Evolutionary conservation across 2,888 invertebrate species (phyloP).

Genomic region (Rhagonycha lutea): DNA sequence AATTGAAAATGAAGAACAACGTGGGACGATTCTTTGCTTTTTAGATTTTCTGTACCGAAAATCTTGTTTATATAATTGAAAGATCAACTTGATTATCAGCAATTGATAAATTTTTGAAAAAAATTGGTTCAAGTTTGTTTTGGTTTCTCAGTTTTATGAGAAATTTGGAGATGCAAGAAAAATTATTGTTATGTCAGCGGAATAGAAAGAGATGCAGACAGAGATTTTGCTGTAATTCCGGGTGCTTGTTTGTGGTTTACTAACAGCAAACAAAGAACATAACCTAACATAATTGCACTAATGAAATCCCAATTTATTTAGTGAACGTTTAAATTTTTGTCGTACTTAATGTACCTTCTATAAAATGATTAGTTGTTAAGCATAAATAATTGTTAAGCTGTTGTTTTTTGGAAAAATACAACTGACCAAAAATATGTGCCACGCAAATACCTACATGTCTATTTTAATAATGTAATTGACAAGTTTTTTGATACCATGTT

Average conservation of each 20-base stretch:
- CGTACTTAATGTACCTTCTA: neutral
- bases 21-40: slow-evolving; percentile 40
- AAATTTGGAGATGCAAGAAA: slow-evolving; percentile 8
- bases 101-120: neutral
- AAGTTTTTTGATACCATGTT: neutral
- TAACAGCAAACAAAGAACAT: neutral
- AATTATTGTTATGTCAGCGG: neutral
- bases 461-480: neutral
- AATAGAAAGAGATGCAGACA: neutral
- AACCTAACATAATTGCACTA: neutral
- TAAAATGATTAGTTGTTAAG: neutral
- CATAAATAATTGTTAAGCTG: neutral
- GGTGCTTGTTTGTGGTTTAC: neutral
- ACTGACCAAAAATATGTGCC: neutral
- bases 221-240: neutral
- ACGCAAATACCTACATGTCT: neutral
- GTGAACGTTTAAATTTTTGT: neutral
- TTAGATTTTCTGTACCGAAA: slow-evolving; percentile 21
- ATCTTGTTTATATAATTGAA: slow-evolving; percentile 26
- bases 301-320: neutral
- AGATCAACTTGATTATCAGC: neutral
- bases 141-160: slow-evolving; percentile 51
- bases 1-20: slow-evolving; percentile 49
- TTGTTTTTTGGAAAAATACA: neutral
- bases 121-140: slow-evolving; percentile 15